Conservation (phyloP, 2,797 vertebrate species). For the Crotalus adamanteus region DNA sequence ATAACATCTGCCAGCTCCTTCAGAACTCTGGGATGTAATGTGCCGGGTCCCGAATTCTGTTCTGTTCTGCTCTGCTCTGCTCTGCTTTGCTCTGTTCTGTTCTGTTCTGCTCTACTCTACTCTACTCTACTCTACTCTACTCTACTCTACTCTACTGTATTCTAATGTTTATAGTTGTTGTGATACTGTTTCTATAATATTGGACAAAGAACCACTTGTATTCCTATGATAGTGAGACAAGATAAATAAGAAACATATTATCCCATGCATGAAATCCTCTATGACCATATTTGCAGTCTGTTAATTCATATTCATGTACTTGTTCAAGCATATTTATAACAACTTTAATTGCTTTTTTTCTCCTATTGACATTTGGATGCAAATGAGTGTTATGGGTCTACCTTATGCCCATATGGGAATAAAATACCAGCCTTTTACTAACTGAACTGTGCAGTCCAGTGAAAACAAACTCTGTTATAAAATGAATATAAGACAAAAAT, state of each 20-base stretch:
- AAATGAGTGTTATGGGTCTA: not conserved
- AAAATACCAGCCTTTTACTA: not conserved
- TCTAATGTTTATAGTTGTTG: not conserved
- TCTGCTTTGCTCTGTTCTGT: too few relatives aligned
- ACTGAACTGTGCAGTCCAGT: not conserved
- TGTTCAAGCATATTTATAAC: not conserved
- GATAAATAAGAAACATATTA: not conserved
- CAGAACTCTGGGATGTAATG: too few relatives aligned
- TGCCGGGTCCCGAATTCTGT: too few relatives aligned
- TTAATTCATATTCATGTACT: not conserved
- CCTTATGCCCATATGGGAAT: not conserved
- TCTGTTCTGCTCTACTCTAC: fast-evolving
- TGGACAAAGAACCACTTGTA: not conserved
- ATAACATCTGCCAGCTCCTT: too few relatives aligned
- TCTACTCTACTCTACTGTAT: too few relatives aligned
- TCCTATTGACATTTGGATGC: not conserved
- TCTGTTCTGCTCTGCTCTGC: too few relatives aligned
- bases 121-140: too few relatives aligned
- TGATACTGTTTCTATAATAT: too few relatives aligned
- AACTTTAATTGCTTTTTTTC: not conserved
- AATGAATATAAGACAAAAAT: not conserved
- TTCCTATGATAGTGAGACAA: not conserved
- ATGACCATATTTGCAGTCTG: not conserved
- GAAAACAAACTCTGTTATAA: not conserved
- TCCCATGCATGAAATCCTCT: not conserved